Conservation (phyloP, 1,140 invertebrate genomes). For the Cardiocondyla obscurior region DNA sequence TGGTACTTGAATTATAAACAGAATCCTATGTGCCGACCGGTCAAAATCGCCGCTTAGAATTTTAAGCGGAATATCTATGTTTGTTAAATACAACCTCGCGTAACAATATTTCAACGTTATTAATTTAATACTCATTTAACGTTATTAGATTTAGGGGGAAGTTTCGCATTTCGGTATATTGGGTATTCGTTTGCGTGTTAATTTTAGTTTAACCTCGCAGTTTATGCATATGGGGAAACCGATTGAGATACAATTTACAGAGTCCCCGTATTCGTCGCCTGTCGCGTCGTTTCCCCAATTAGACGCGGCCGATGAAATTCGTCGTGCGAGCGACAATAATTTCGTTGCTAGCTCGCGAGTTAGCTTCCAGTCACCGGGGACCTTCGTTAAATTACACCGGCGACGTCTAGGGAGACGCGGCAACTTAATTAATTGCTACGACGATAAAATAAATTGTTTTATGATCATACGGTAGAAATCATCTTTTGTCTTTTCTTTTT, state of each 20-base stretch:
- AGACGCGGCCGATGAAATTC: conserved; percentile 53
- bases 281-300: conserved; percentile 47
- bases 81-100: neutral
- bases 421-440: conserved; percentile 45
- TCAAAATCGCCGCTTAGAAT: neutral
- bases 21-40: neutral
- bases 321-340: conserved; percentile 53
- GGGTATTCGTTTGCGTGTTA: conserved; percentile 26
- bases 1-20: neutral
- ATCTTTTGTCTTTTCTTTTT: neutral
- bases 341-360: conserved; percentile 46
- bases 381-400: conserved; percentile 50
- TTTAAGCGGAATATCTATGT: neutral
- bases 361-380: conserved; percentile 31
- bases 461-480: conserved; percentile 24
- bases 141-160: conserved; percentile 2
- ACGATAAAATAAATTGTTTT: conserved; percentile 37
- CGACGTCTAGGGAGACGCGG: conserved; percentile 31
- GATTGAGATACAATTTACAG: conserved; percentile 42
- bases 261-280: conserved; percentile 20
- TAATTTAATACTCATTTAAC: conserved; percentile 14
- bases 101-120: conserved; percentile 12
- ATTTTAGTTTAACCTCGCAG: conserved; percentile 36
- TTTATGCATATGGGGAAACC: conserved; percentile 52
- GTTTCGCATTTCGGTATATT: conserved; percentile 6